A percentile compares a stretch with the other conserved stretches of the same genome.
These are phyloP conservation scores for Drosophila gaucha DNA, from an alignment of 2,888 invertebrate genomes.

Conservation along the genomic window DNA sequence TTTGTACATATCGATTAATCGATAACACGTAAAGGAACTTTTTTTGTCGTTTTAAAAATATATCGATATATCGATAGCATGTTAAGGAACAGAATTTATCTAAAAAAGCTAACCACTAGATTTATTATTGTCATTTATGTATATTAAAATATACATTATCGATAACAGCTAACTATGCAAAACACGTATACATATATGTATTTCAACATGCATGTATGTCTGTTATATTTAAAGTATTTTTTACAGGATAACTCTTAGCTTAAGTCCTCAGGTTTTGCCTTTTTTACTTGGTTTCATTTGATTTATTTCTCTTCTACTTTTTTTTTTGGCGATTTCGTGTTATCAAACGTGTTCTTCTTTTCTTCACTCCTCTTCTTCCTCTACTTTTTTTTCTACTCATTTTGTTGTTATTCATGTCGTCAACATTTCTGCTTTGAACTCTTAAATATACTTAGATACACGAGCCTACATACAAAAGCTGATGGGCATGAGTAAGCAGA, in stretches of 20 bases:
- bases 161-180: too few species aligned
- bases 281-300: conserved; percentile 3
- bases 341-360: conserved; percentile 30
- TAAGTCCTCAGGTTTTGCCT: neutral
- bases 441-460: conserved; percentile 48
- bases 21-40: neutral
- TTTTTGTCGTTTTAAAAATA: too few species aligned
- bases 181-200: neutral
- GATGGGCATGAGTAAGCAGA: conserved; percentile 22
- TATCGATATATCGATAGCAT: neutral
- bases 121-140: too few species aligned
- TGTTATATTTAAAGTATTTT: neutral
- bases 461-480: conserved; percentile 9
- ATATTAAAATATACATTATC: too few species aligned
- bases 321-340: conserved; percentile 44
- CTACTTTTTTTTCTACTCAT: neutral
- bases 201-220: neutral
- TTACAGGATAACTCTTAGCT: conserved; percentile 22
- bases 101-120: too few species aligned
- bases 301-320: conserved; percentile 7
- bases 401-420: conserved; percentile 40
- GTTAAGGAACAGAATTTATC: too few species aligned
- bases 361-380: neutral
- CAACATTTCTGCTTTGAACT: conserved; percentile 58
- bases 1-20: conserved; percentile 1